Evolutionary conservation across 2,797 vertebrate species (phyloP), one percentile per base, ranked within the genome.

Genomic region (Pampus argenteus): DNA sequence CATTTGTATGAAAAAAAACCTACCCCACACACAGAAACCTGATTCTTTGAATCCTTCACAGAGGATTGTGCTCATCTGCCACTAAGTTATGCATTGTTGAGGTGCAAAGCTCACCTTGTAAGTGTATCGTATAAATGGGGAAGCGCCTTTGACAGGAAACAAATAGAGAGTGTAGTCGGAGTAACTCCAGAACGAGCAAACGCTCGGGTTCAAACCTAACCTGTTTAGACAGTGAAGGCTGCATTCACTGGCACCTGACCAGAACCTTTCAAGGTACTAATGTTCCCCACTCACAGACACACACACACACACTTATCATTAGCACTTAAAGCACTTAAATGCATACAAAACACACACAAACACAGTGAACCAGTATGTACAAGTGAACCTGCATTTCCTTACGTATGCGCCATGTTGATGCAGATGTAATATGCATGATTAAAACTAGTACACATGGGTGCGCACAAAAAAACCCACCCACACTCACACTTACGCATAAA

Each of bases 371-470:
- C 81, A 64, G 76, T 76, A 78, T 82, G 34, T 49, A 79, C 56
- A 88, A 69, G 25, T 56, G 11, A 81, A 52, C 90, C 86, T 84
- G 86, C 86, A 87, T 89, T 89, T 89, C 87, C 82, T 81, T 70
- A 63, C 58, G 63, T 50, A 75, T 69, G 62, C 65, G 51, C 40
- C 7, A 0, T 88, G 83, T 87, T 87, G 83, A 88, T 84, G 79
- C 85, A 90, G 89, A 90, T 90, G 89, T 88, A 88, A 88, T 86
- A 86, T 88, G 86, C 86, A 81, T 88, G 88, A 81, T 88, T 82
- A 84, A 87, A 82, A 89, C 55, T 75, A 66, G 74, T 20, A 81
- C 84, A 86, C 76, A 75, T 34, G 59, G 64, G 66, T 61, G 42
- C 71, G 52, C 58, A 71, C 78, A 68, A 64, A 80, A 78, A 57